Conservation (phyloP, 2,113 vertebrate species). For the Gobio gobio region DNA sequence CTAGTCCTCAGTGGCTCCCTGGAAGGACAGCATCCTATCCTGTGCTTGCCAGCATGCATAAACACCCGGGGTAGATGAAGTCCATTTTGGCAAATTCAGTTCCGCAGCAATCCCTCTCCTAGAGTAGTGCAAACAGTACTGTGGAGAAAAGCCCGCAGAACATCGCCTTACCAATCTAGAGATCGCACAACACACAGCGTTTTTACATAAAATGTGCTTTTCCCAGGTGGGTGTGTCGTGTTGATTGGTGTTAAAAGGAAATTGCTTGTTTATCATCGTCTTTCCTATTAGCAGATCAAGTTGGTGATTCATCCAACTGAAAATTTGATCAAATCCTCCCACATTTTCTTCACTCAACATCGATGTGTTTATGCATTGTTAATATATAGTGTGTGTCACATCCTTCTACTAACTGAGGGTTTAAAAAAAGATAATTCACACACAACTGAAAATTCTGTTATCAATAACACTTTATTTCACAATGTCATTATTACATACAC, state of each 20-base stretch:
- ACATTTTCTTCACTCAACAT: background rate
- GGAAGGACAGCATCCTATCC: slow-evolving; percentile 23
- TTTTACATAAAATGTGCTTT: slow-evolving; percentile 18
- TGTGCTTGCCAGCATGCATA: slow-evolving; percentile 30
- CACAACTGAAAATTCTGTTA: no score
- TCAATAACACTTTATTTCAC: no score
- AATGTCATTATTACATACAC: no score
- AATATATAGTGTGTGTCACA: background rate
- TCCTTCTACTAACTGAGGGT: background rate
- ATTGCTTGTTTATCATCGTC: slow-evolving; percentile 24
- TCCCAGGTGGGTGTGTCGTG: background rate
- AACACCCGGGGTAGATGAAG: background rate
- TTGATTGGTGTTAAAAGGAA: slow-evolving; percentile 22
- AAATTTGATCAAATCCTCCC: slow-evolving; percentile 23
- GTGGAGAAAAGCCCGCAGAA: background rate
- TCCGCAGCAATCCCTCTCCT: slow-evolving; percentile 1
- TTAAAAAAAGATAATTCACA: background rate
- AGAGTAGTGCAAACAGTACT: background rate
- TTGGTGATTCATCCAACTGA: slow-evolving; percentile 20
- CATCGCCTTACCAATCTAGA: slow-evolving; percentile 1
- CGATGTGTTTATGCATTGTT: background rate
- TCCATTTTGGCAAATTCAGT: slow-evolving; percentile 27
- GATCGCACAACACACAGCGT: background rate
- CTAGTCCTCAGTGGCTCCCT: slow-evolving; percentile 33
- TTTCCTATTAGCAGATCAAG: background rate